Evolutionary conservation across 2,888 invertebrate genomes (phyloP).

Genomic region (Tenthredo distinguenda): DNA sequence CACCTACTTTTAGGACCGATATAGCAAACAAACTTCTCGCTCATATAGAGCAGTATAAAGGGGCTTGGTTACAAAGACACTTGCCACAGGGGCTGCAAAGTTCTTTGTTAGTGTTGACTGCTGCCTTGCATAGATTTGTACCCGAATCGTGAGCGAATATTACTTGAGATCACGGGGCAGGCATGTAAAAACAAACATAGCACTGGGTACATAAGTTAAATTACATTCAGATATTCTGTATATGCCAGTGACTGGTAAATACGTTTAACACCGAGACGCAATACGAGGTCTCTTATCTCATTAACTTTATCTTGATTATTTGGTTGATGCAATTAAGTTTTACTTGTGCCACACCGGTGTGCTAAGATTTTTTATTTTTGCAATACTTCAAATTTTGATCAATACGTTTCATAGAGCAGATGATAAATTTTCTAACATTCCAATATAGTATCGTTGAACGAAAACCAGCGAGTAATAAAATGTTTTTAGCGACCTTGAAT

Average conservation of each 20-base stretch:
- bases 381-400: neutral
- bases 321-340: neutral
- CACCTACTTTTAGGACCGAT: conserved; percentile 83
- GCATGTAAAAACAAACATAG: neutral
- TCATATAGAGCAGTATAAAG: conserved; percentile 80
- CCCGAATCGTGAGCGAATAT: conserved; percentile 70
- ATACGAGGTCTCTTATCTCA: neutral
- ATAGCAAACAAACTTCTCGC: conserved; percentile 83
- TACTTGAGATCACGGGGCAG: conserved; percentile 49
- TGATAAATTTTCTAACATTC: conserved; percentile 19
- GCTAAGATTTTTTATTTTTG: neutral
- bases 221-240: conserved; percentile 12
- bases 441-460: neutral
- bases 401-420: neutral
- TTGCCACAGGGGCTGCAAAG: conserved; percentile 80
- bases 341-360: neutral
- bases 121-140: conserved; percentile 79
- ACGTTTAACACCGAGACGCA: conserved; percentile 8
- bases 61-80: conserved; percentile 80
- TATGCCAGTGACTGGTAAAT: neutral
- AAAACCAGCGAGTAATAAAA: neutral
- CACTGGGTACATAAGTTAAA: neutral
- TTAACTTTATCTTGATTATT: conserved; percentile 1
- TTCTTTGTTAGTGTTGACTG: conserved; percentile 78
- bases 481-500: conserved; percentile 27